A percentile compares a stretch with the other conserved stretches of the same genome.
phyloP scores from a whole-genome alignment of 2,888 invertebrate genomes.

The Lucinisca nassula region DNA sequence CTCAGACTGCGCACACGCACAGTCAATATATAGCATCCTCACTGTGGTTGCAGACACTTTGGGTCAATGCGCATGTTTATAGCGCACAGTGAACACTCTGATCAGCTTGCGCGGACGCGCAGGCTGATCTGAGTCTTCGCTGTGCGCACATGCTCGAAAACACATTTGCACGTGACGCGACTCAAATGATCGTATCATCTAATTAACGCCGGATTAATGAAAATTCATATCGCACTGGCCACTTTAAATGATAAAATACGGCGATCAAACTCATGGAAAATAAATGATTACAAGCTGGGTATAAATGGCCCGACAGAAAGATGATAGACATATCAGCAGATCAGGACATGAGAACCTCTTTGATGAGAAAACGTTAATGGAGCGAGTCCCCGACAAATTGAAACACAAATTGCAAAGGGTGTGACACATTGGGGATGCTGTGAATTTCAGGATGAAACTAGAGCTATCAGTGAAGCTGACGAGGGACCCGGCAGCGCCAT shows the following conservation, averaged over 20 bases:
- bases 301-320: neutral
- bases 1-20: no score
- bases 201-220: conserved; percentile 8
- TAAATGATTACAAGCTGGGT: neutral
- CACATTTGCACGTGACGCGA: no score
- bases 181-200: neutral
- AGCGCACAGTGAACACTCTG: neutral
- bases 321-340: neutral
- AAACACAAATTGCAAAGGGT: neutral
- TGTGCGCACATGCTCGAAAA: no score
- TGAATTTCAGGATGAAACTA: no score
- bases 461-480: no score
- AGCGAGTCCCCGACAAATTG: neutral
- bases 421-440: neutral
- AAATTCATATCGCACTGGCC: neutral
- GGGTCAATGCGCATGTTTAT: no score
- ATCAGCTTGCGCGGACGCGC: neutral
- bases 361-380: neutral
- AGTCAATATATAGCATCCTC: no score
- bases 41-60: no score
- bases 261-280: neutral
- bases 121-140: neutral
- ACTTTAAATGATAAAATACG: neutral
- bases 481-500: no score
- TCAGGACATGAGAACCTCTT: neutral